Evolutionary conservation across 2,888 invertebrate genomes (phyloP).

Genomic region (Galeruca laticollis): DNA sequence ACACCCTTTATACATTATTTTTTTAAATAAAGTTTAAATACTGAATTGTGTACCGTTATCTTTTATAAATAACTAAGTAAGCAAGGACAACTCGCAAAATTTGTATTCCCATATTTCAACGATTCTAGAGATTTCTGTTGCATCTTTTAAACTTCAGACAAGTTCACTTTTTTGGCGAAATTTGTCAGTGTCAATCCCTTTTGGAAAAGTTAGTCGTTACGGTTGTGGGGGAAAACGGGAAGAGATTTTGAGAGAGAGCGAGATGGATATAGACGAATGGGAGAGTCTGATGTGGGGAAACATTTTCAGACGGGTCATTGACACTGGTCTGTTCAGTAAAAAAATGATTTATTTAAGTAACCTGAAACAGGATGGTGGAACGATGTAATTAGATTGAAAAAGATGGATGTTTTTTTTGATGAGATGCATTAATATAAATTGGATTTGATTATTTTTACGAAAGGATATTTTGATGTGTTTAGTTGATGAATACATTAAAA

Average conservation of each 20-base stretch:
- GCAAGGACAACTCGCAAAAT: no score
- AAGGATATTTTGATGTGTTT: neutral
- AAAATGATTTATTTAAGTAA: slow-evolving; percentile 58
- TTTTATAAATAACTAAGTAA: no score
- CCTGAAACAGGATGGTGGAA: slow-evolving; percentile 55
- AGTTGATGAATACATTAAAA: no score
- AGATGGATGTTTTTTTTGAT: slow-evolving; percentile 46
- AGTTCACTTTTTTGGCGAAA: neutral
- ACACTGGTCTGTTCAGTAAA: slow-evolving; percentile 40
- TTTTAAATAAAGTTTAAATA: no score
- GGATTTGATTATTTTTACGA: slow-evolving; percentile 25
- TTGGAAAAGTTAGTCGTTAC: slow-evolving; percentile 41
- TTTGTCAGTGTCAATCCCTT: slow-evolving; percentile 14
- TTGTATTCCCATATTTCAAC: no score
- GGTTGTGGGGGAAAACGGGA: slow-evolving; percentile 28
- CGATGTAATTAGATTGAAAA: slow-evolving; percentile 52
- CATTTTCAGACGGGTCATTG: slow-evolving; percentile 56
- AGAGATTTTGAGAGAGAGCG: slow-evolving; percentile 17
- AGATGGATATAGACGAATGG: slow-evolving; percentile 20
- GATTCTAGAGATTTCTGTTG: no score
- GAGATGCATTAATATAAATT: slow-evolving; percentile 30
- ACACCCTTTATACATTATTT: no score
- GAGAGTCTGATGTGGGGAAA: slow-evolving; percentile 43
- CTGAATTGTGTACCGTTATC: no score
- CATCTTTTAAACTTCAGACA: neutral